Percentiles rank a stretch among this genome's conserved stretches.
Evolutionary conservation across 2,797 vertebrate genomes (phyloP).

Genomic region (Uromys caudimaculatus): DNA sequence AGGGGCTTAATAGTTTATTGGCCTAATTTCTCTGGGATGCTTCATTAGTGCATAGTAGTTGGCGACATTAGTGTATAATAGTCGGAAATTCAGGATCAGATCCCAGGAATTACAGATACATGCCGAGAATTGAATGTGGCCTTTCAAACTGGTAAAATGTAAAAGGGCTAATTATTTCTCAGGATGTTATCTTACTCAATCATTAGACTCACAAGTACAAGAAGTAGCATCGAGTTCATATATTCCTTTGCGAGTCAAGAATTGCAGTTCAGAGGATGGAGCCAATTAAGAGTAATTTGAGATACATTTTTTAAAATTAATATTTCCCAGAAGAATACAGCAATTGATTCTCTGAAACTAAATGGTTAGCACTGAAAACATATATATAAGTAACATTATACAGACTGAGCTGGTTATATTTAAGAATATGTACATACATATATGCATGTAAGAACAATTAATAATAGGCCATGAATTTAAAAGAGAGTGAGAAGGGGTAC

Average conservation of each 20-base stretch:
- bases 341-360: background rate
- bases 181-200: background rate
- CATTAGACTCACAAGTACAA: background rate
- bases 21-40: conserved; percentile 2
- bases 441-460: background rate
- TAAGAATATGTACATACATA: background rate
- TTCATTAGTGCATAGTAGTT: background rate
- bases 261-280: background rate
- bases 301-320: background rate
- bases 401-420: background rate
- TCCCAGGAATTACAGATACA: background rate
- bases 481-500: background rate
- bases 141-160: background rate
- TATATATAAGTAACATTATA: background rate
- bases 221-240: background rate
- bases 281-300: background rate
- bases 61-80: background rate
- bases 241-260: conserved; percentile 19
- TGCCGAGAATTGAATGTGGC: background rate
- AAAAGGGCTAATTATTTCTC: background rate
- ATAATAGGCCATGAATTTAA: background rate
- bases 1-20: background rate
- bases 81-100: background rate
- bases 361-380: background rate
- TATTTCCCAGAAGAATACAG: background rate